Evolutionary conservation across 2,888 invertebrate genomes (phyloP), one percentile per base, ranked within the genome.

Genomic region (Monochamus alternatus): DNA sequence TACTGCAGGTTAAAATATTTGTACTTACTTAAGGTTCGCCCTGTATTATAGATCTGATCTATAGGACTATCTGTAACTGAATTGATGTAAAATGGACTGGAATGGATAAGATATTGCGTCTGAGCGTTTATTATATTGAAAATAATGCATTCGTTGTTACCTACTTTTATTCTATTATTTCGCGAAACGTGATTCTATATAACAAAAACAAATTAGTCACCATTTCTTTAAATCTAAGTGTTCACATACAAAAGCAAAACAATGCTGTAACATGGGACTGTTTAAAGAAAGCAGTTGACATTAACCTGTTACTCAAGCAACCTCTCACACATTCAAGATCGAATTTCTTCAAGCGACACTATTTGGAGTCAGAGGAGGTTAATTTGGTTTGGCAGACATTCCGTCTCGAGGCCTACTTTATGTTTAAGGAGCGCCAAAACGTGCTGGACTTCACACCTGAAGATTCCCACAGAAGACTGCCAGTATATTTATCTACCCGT

Each of bases 391-490:
- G 74, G 68, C 79, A 79, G 76, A 79, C 78, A 64, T 71, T 76
- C 75, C 71, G 78, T 80, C 79, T 82, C 81, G 81, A 82, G 82
- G 82, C 75, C 78, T 79, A 80, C 74, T 77, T 79, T 78, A 76
- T 75, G 76, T 77, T 75, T 75, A 66, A 77, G 80, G 79, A 68
- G 78, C 70, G 78, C 74, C 75, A 60, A 74, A 73, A 69, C 70
- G 69, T 66, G 70, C 43, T 47, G 74, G 62, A 78, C 64, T 73
- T 59, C 58, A 68, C 75, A 76, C 76, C 70, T 76, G 64, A 72
- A 73, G 68, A 75, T 77, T 75, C 75, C 66, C 73, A 74, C 64
- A 70, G 66, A 68, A 47, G 64, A 64, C 47, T 51, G 64, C 65
- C 10, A 59, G 65, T 71, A 44, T 71, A 64, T 60, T 73, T 72